These are phyloP conservation scores for Neoarius graeffei DNA, from an alignment of 2,113 vertebrate genomes.

Conservation along the genomic window DNA sequence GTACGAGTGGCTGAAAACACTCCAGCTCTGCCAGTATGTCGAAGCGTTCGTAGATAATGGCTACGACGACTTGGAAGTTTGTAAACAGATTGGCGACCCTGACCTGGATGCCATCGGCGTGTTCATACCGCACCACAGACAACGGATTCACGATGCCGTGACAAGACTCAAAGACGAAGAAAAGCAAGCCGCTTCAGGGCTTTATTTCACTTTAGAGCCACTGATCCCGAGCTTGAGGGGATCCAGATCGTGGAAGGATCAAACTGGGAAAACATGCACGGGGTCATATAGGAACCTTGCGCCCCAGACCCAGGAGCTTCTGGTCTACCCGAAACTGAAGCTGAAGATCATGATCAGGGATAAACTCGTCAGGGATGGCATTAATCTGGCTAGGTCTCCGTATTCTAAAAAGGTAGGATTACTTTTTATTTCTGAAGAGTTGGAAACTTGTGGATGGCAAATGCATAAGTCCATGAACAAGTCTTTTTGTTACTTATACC, in stretches of 20 bases:
- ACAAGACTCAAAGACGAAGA: constrained; percentile 86
- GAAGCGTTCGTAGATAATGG: constrained; percentile 97
- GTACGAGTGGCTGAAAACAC: constrained; percentile 93
- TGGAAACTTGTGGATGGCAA: no score
- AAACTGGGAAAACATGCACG: constrained; percentile 60
- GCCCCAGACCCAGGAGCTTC: constrained; percentile 74
- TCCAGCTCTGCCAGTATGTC: constrained; percentile 91
- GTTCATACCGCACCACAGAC: constrained; percentile 84
- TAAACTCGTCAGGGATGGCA: constrained; percentile 90
- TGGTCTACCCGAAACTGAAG: constrained; percentile 87
- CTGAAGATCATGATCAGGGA: constrained; percentile 98
- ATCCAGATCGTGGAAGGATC: constrained; percentile 76
- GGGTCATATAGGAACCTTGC: constrained; percentile 74
- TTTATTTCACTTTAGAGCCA: constrained; percentile 95
- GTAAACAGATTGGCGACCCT: constrained; percentile 95
- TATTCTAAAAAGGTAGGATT: constrained; percentile 92
- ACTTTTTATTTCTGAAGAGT: not conserved
- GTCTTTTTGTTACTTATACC: not conserved
- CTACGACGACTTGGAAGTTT: constrained; percentile 97
- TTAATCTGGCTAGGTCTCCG: constrained; percentile 87
- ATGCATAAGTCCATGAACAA: not conserved
- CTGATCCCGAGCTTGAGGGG: constrained; percentile 67
- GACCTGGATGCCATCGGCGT: constrained; percentile 98
- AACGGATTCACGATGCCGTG: constrained; percentile 89
- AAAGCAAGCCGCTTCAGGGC: constrained; percentile 80